phyloP scores from a whole-genome alignment of 2,113 vertebrate genomes.

The Anthoscopus minutus region DNA sequence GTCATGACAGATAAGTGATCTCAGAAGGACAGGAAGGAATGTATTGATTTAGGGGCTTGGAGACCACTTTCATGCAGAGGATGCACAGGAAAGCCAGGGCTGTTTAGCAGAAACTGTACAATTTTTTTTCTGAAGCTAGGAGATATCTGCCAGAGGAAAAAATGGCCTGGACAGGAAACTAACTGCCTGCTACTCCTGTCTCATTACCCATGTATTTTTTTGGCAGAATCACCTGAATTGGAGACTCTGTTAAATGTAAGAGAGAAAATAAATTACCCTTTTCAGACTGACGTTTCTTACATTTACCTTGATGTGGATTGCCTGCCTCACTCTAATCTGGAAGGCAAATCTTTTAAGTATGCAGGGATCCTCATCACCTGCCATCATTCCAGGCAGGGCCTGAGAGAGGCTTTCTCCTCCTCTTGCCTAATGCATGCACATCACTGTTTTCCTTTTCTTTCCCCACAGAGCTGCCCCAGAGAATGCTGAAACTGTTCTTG shows the following conservation, averaged over 20 bases:
- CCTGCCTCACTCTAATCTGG: background rate
- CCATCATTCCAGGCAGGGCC: background rate
- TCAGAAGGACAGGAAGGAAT: background rate
- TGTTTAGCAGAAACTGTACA: background rate
- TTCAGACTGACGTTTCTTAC: background rate
- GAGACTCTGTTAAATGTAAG: background rate
- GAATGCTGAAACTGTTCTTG: background rate
- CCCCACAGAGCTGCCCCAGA: background rate
- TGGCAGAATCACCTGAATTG: background rate
- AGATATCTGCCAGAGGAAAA: background rate
- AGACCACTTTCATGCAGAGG: background rate
- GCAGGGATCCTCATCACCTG: background rate
- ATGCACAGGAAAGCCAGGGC: background rate
- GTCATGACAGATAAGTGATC: background rate
- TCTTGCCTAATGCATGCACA: background rate
- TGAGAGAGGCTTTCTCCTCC: background rate
- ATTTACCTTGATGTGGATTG: background rate
- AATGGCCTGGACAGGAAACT: rapidly evolving
- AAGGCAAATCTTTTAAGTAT: background rate
- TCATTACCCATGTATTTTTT: background rate
- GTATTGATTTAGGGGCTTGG: conserved; percentile 17
- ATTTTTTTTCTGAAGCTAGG: background rate
- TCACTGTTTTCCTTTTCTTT: background rate
- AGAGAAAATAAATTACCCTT: background rate
- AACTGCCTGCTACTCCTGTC: background rate